phyloP scores from a whole-genome alignment of 2,113 vertebrate species.

The Theristicus caerulescens region DNA sequence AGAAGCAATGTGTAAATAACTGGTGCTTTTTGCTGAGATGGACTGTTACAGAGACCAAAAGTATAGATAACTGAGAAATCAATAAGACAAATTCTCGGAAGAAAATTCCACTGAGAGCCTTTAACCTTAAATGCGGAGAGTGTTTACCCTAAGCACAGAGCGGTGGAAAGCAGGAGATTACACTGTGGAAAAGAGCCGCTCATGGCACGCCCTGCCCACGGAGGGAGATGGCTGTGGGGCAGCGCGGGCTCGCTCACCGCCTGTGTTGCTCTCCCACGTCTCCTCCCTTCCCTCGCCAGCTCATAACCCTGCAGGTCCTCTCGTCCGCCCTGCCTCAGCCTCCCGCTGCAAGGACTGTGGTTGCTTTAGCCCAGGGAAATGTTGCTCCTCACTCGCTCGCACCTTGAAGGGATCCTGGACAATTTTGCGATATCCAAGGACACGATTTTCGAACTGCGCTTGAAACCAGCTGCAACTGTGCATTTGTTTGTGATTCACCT shows the following conservation, averaged over 20 bases:
- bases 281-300: not conserved
- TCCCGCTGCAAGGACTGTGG: rapidly evolving
- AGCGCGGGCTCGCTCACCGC: rapidly evolving
- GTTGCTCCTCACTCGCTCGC: rapidly evolving
- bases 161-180: not conserved
- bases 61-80: not conserved
- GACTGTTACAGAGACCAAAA: not conserved
- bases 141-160: not conserved
- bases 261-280: no score
- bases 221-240: not conserved
- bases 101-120: not conserved
- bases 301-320: not conserved
- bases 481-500: not conserved
- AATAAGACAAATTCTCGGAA: not conserved
- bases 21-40: not conserved
- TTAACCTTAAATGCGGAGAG: not conserved
- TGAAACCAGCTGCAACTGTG: not conserved
- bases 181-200: rapidly evolving
- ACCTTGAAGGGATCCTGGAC: not conserved
- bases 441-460: rapidly evolving
- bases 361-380: not conserved
- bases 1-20: not conserved
- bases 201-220: rapidly evolving
- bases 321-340: rapidly evolving
- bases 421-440: no score